Percentiles rank a stretch among this genome's conserved stretches.
Conservation (phyloP, 1,140 invertebrate genomes). For the Drosophila pachea region DNA sequence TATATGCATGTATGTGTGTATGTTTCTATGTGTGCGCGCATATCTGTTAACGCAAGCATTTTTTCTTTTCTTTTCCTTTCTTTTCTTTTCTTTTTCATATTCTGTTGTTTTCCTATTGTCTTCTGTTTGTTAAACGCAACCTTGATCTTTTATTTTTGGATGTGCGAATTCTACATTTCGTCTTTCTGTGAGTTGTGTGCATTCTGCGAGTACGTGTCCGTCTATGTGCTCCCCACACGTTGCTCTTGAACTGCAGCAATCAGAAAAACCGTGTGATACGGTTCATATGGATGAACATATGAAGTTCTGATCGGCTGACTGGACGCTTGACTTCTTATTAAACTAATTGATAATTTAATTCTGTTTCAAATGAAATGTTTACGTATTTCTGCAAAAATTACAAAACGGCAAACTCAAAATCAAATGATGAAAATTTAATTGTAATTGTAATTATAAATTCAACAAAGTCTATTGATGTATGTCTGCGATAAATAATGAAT, state of each 20-base stretch:
- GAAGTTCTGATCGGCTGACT: neutral
- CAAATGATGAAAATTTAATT: too few relatives aligned
- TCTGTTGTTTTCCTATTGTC: constrained; percentile 31
- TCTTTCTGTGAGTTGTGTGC: neutral
- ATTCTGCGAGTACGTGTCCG: neutral
- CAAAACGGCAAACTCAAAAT: too few relatives aligned
- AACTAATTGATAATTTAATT: neutral
- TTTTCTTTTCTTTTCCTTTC: too few relatives aligned
- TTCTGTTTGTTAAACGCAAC: constrained; percentile 42
- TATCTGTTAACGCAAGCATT: constrained; percentile 17
- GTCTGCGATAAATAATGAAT: too few relatives aligned
- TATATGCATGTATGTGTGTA: constrained; percentile 1
- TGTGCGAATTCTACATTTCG: constrained; percentile 27
- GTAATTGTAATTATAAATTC: too few relatives aligned
- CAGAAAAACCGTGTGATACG: constrained; percentile 5
- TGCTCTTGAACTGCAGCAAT: constrained; percentile 6
- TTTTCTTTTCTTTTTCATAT: constrained; percentile 9
- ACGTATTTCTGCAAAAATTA: too few relatives aligned
- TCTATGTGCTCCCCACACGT: neutral
- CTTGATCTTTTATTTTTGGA: constrained; percentile 55
- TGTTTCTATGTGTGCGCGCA: neutral
- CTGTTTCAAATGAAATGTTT: too few relatives aligned
- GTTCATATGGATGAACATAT: neutral
- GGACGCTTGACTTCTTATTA: neutral
- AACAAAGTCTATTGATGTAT: too few relatives aligned